phyloP scores from a whole-genome alignment of 2,888 invertebrate genomes.

The Itoplectis maculator region DNA sequence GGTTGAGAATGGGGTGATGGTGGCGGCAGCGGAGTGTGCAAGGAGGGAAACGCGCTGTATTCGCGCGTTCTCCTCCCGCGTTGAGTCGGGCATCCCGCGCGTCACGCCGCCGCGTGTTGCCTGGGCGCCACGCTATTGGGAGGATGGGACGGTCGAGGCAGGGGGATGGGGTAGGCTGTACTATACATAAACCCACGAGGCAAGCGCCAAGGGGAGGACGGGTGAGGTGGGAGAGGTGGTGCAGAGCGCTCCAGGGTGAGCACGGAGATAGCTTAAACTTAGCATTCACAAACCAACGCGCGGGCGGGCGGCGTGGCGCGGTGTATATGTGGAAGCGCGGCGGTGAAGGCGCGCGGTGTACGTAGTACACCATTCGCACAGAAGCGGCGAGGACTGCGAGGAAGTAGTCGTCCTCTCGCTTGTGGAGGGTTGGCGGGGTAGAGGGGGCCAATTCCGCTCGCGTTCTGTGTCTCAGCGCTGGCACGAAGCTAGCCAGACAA shows the following conservation, averaged over 20 bases:
- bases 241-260: constrained; percentile 63
- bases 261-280: constrained; percentile 79
- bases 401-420: not conserved
- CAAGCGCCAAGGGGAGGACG: too few relatives aligned
- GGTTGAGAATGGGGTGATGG: constrained; percentile 65
- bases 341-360: constrained; percentile 49
- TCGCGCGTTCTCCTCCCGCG: not conserved
- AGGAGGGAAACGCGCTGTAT: not conserved
- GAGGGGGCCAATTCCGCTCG: constrained; percentile 76
- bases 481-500: constrained; percentile 75
- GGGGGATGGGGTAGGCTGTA: not conserved
- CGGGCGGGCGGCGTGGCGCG: constrained; percentile 68
- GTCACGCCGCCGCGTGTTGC: constrained; percentile 40
- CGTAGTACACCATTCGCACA: constrained; percentile 4
- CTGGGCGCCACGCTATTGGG: constrained; percentile 11
- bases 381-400: constrained; percentile 30
- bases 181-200: constrained; percentile 4
- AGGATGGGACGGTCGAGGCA: too few relatives aligned
- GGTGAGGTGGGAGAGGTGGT: too few relatives aligned
- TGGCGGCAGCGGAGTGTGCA: constrained; percentile 24
- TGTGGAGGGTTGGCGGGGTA: constrained; percentile 56
- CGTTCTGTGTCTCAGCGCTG: constrained; percentile 72
- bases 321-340: constrained; percentile 52
- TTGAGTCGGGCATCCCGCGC: constrained; percentile 10
- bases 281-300: constrained; percentile 81